Evolutionary conservation across 2,797 vertebrate genomes (phyloP).

Genomic region (Labroides dimidiatus): DNA sequence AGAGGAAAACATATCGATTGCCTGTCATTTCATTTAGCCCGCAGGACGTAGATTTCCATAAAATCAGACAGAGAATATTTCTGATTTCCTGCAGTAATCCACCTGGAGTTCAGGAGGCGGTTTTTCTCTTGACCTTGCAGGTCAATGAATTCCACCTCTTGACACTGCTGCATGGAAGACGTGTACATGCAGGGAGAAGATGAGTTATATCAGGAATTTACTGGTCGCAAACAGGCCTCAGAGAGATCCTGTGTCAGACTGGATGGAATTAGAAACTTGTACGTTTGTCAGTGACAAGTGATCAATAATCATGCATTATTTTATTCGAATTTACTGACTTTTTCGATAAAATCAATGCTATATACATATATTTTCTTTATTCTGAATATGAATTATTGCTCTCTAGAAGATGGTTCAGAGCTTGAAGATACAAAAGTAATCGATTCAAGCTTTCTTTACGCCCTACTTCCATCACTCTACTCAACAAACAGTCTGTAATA

Average conservation of each 20-base stretch:
- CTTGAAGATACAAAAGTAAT: too few species aligned
- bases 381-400: too few species aligned
- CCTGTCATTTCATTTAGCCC: conserved; percentile 53
- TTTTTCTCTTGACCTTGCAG: conserved; percentile 21
- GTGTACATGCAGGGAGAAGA: background rate
- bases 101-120: conserved; percentile 27
- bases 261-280: background rate
- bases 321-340: too few species aligned
- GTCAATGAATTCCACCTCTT: conserved; percentile 21
- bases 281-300: background rate
- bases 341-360: too few species aligned
- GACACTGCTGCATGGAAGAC: background rate
- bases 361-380: too few species aligned
- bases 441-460: too few species aligned
- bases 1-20: conserved; percentile 40
- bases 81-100: conserved; percentile 38
- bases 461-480: too few species aligned
- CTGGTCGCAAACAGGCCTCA: background rate
- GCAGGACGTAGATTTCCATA: conserved; percentile 51
- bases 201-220: background rate
- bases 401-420: too few species aligned
- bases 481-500: too few species aligned
- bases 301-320: too few species aligned
- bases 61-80: conserved; percentile 40
- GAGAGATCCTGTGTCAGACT: background rate